Conservation (phyloP, 1,140 invertebrate genomes). For the Maniola jurtina region DNA sequence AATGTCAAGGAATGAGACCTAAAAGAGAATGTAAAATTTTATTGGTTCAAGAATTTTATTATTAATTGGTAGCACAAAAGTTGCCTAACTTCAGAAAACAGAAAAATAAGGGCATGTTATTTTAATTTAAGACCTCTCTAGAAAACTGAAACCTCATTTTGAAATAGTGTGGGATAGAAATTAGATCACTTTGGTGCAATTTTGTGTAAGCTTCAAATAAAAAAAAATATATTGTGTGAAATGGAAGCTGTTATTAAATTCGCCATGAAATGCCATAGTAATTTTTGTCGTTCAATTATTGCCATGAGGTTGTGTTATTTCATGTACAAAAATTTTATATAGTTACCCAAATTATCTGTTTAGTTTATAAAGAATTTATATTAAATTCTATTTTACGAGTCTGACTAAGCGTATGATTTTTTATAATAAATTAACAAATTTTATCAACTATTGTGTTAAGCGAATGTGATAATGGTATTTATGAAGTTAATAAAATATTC, state of each 20-base stretch:
- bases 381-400: slow-evolving; percentile 70
- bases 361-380: slow-evolving; percentile 68
- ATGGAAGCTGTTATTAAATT: not conserved
- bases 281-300: slow-evolving; percentile 49
- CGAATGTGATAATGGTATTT: slow-evolving; percentile 73
- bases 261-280: slow-evolving; percentile 63
- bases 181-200: no score
- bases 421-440: slow-evolving; percentile 50
- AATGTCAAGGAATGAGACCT: no score
- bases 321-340: slow-evolving; percentile 61
- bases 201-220: not conserved
- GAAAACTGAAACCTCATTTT: no score
- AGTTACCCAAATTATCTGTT: slow-evolving; percentile 69
- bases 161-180: no score
- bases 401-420: slow-evolving; percentile 67
- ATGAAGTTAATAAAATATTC: slow-evolving; percentile 57
- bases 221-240: not conserved
- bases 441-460: slow-evolving; percentile 45
- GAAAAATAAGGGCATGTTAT: no score
- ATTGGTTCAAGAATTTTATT: no score
- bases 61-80: no score
- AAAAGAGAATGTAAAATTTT: no score
- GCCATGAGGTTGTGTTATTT: slow-evolving; percentile 70
- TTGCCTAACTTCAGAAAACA: no score
- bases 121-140: no score